Conservation (phyloP, 2,113 vertebrate genomes). For the Emydocephalus ijimae region DNA sequence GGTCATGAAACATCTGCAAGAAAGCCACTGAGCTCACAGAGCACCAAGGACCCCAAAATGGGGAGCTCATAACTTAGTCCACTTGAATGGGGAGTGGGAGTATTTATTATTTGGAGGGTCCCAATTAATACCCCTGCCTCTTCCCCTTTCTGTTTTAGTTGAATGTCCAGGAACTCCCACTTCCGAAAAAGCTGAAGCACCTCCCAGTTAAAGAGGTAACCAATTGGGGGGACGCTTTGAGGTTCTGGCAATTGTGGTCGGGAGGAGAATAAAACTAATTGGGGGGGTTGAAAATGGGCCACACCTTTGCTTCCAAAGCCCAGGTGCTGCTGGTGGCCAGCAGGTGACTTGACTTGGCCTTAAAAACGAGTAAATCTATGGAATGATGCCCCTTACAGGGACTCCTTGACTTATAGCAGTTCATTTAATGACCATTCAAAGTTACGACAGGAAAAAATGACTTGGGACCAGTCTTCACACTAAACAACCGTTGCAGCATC, state of each 20-base stretch:
- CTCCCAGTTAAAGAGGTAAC: rapidly evolving
- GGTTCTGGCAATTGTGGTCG: not conserved
- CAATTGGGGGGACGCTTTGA: not conserved
- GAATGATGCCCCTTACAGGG: no score
- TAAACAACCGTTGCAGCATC: no score
- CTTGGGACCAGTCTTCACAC: no score
- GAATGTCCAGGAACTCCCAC: not conserved
- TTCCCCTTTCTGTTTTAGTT: not conserved
- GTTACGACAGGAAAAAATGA: no score
- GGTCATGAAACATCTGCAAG: not conserved
- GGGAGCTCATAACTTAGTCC: not conserved
- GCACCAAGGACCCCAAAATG: not conserved
- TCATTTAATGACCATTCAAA: no score
- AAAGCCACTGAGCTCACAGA: not conserved
- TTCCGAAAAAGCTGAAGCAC: not conserved
- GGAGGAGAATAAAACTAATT: not conserved
- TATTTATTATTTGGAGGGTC: no score
- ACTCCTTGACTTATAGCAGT: no score
- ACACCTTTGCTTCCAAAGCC: not conserved
- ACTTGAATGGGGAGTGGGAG: not conserved
- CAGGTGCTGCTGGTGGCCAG: not conserved
- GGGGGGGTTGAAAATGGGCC: not conserved
- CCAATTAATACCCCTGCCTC: no score
- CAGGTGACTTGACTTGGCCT: not conserved
- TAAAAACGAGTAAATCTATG: not conserved